Percentiles rank a stretch among this genome's conserved stretches.
Conservation (phyloP, 2,113 vertebrate species). For the Caranx ignobilis region DNA sequence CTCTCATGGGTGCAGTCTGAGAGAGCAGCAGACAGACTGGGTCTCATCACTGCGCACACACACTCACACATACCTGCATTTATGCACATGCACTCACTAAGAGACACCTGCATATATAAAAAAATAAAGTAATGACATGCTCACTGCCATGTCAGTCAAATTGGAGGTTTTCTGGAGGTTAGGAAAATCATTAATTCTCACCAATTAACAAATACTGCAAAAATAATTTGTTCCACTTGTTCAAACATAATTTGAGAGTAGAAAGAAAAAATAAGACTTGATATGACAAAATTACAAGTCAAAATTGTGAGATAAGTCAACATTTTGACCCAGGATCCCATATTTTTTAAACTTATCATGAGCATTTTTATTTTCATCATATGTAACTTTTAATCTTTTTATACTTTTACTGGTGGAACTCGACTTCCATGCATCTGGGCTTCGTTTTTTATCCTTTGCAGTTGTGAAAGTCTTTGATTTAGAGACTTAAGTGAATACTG, state of each 20-base stretch:
- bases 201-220: constrained; percentile 29
- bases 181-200: constrained; percentile 34
- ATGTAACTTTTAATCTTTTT: background rate
- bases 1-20: constrained; percentile 78
- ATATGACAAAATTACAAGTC: background rate
- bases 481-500: background rate
- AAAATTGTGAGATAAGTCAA: background rate
- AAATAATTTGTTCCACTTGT: background rate
- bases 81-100: constrained; percentile 18
- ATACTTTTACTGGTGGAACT: background rate
- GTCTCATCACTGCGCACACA: constrained; percentile 62
- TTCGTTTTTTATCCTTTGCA: background rate
- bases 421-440: background rate
- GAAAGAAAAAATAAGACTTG: background rate
- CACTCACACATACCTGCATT: constrained; percentile 36
- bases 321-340: background rate
- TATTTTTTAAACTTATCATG: background rate
- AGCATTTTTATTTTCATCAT: background rate
- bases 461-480: background rate
- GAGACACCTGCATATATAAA: constrained; percentile 43
- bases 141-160: constrained; percentile 63
- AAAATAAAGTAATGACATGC: constrained; percentile 39
- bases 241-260: background rate
- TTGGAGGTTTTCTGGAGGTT: constrained; percentile 34
- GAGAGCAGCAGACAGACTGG: constrained; percentile 75